phyloP scores from a whole-genome alignment of 2,113 vertebrate species.

The Felis chaus region DNA sequence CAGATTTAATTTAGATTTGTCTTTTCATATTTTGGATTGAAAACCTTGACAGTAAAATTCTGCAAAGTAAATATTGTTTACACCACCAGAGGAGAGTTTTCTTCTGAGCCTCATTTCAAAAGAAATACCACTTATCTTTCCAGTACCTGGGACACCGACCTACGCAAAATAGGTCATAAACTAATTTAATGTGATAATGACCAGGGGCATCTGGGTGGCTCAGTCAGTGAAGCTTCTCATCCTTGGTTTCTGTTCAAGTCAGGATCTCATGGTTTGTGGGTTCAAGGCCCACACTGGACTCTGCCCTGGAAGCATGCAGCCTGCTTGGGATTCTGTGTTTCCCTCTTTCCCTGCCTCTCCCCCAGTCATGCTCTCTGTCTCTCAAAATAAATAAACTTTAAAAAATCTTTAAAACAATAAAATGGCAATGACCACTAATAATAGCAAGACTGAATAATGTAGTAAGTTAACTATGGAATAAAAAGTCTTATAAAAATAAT shows the following conservation, averaged over 20 bases:
- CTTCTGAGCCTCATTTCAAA: neutral
- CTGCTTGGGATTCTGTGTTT: no score
- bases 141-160: neutral
- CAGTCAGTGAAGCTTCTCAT: no score
- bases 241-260: no score
- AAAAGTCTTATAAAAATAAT: neutral
- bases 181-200: neutral
- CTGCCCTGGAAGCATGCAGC: no score
- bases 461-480: neutral
- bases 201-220: no score
- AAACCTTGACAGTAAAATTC: neutral
- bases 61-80: neutral
- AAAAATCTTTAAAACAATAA: neutral
- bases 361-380: no score
- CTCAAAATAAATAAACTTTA: no score
- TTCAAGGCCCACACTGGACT: no score
- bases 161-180: neutral
- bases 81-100: neutral
- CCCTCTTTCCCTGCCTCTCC: no score
- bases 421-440: neutral
- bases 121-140: conserved; percentile 15
- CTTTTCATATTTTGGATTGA: conserved; percentile 16
- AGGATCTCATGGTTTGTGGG: no score
- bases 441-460: neutral
- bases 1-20: conserved; percentile 65